Conservation (phyloP, 1,140 invertebrate genomes). For the Cherax quadricarinatus region DNA sequence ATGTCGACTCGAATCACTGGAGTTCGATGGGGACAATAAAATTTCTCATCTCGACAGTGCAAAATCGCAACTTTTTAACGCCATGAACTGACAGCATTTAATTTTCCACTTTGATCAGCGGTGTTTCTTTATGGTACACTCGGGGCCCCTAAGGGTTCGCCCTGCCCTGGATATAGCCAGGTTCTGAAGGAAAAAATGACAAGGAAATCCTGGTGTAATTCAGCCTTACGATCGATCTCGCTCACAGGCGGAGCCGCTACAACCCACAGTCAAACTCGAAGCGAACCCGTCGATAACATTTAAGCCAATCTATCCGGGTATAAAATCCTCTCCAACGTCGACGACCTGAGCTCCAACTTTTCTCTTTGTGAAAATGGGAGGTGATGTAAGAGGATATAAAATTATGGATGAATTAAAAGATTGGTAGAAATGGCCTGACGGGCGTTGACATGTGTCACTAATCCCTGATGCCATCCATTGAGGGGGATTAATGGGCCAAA, state of each 20-base stretch:
- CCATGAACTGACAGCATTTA: conserved; percentile 45
- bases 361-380: conserved; percentile 43
- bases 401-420: conserved; percentile 64
- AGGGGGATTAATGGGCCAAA: conserved; percentile 18
- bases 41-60: conserved; percentile 64
- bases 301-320: not conserved
- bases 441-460: conserved; percentile 59
- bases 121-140: conserved; percentile 39
- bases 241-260: not conserved
- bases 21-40: conserved; percentile 63
- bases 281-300: not conserved
- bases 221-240: not conserved
- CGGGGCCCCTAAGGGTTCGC: not conserved
- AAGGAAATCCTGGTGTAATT: not conserved
- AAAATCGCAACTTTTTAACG: conserved; percentile 65
- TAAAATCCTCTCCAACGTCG: conserved; percentile 2
- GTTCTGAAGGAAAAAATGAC: not conserved
- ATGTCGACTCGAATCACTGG: conserved; percentile 55
- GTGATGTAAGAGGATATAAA: conserved; percentile 59
- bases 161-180: not conserved
- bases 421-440: conserved; percentile 46
- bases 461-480: conserved; percentile 24
- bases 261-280: not conserved
- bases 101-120: conserved; percentile 38
- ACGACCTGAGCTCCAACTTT: conserved; percentile 27